phyloP scores from a whole-genome alignment of 2,888 invertebrate species.

The Drosophila prostipennis region DNA sequence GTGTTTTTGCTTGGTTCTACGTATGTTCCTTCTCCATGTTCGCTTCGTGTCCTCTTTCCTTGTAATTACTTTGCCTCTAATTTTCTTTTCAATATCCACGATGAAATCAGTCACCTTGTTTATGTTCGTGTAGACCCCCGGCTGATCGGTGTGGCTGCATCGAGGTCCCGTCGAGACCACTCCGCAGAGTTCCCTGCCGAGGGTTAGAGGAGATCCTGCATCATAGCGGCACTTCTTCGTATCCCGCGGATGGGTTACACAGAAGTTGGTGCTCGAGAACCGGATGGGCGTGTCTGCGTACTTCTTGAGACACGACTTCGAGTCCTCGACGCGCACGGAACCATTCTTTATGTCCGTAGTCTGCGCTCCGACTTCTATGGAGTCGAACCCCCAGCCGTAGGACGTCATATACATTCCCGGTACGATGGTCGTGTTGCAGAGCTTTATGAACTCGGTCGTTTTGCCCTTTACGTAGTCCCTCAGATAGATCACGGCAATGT shows the following conservation, averaged over 20 bases:
- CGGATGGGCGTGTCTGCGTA: background rate
- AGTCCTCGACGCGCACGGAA: background rate
- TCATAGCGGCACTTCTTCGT: slow-evolving; percentile 32
- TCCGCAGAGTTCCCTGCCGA: slow-evolving; percentile 35
- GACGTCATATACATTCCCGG: background rate
- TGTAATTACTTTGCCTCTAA: background rate
- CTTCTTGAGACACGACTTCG: background rate
- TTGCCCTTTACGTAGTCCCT: slow-evolving; percentile 29
- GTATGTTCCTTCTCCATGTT: background rate
- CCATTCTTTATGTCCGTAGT: background rate
- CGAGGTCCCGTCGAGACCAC: slow-evolving; percentile 40
- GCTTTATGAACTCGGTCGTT: slow-evolving; percentile 45
- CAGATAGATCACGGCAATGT: slow-evolving; percentile 44
- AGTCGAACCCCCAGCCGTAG: slow-evolving; percentile 45
- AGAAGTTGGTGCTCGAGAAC: slow-evolving; percentile 15
- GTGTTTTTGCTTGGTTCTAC: background rate
- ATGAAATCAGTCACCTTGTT: background rate
- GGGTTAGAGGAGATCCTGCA: slow-evolving; percentile 38
- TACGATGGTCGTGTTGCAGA: background rate
- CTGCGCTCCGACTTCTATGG: background rate
- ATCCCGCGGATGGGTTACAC: slow-evolving; percentile 22
- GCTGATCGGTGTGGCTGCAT: slow-evolving; percentile 25
- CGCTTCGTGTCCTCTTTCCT: background rate
- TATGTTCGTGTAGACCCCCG: slow-evolving; percentile 45
- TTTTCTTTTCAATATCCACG: background rate